Base-by-base conservation (phyloP, 2,888 invertebrate species). In the Patella depressa region DNA sequence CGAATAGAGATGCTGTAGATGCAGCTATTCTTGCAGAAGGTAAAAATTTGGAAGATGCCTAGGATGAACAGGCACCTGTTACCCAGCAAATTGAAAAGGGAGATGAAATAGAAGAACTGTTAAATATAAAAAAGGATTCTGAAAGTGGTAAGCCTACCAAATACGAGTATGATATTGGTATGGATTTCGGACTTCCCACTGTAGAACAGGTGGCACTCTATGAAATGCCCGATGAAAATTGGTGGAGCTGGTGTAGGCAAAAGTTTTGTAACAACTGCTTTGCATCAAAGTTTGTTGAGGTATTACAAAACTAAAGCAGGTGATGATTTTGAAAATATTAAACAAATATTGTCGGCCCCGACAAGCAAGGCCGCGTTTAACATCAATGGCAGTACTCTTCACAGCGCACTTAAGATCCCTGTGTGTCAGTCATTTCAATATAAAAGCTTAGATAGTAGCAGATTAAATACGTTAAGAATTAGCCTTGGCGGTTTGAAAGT, bases 311-410 rank as follows among this genome's bases (percentile, higher is more conserved):
- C 65, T 59, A 70, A 55, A 71, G 72, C 78, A 69, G 83, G 81
- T 53, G 74, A 80, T 7, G 70, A 83, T 71, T 79, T 77, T 70
- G 59, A 59, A 14, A 70, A 73, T 15, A 53, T 34, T 7, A 59
- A 53, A 59, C 34, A 81, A 24, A 55, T 84, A 3, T 72, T 83
- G 2, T 12, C 78, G 15, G 82, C 83, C n/a, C 83, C 83, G 70
- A 84, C 84, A 57, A 81, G 83, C 55, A 84, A 83, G 69, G 84
- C 83, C 45, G 82, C 82, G 9, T 78, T 73, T 70, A 71, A 75
- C 71, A 79, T 79, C 19, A 34, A 73, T n/a, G 81, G 78, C 19
- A 76, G 71, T 69, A 79, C 79, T 34, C 73, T 81, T 4, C 81
- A 81, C 53, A 72, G 53, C 53, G 69, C 72, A 9, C 72, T 81